Conservation (phyloP, 1,140 invertebrate species). For the Drosophila fuyamai region DNA sequence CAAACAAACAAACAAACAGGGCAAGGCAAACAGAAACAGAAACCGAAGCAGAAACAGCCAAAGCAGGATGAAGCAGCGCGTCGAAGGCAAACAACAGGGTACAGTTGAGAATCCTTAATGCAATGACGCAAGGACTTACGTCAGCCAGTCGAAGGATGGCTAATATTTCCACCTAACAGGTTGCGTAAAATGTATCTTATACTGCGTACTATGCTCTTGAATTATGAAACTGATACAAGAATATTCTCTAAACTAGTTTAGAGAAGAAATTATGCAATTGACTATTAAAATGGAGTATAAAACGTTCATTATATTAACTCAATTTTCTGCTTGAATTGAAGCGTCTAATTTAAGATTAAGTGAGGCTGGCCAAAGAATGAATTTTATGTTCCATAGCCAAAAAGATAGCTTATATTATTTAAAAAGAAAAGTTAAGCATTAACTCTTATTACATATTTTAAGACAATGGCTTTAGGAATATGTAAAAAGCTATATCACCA, state of each 20-base stretch:
- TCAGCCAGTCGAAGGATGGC: constrained; percentile 5
- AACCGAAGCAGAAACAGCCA: background rate
- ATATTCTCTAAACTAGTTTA: background rate
- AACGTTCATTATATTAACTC: too few species aligned
- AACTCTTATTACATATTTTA: too few species aligned
- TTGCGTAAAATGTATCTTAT: background rate
- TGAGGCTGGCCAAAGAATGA: too few species aligned
- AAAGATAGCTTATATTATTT: too few species aligned
- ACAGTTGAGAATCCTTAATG: constrained; percentile 60
- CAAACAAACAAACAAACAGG: constrained; percentile 30
- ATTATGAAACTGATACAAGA: background rate
- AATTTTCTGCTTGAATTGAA: too few species aligned
- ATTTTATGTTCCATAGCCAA: too few species aligned
- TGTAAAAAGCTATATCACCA: too few species aligned
- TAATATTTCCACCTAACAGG: constrained; percentile 18
- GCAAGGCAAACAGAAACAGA: constrained; percentile 20
- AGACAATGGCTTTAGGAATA: too few species aligned
- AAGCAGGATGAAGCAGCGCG: constrained; percentile 4
- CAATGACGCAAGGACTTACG: constrained; percentile 45
- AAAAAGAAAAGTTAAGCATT: too few species aligned
- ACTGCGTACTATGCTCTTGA: too few species aligned
- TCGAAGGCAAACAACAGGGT: constrained; percentile 31
- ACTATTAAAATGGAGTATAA: too few species aligned
- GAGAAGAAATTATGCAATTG: background rate
- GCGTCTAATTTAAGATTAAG: too few species aligned